Base-by-base conservation (phyloP, 2,888 invertebrate species). In the Trichacis sp. region DNA sequence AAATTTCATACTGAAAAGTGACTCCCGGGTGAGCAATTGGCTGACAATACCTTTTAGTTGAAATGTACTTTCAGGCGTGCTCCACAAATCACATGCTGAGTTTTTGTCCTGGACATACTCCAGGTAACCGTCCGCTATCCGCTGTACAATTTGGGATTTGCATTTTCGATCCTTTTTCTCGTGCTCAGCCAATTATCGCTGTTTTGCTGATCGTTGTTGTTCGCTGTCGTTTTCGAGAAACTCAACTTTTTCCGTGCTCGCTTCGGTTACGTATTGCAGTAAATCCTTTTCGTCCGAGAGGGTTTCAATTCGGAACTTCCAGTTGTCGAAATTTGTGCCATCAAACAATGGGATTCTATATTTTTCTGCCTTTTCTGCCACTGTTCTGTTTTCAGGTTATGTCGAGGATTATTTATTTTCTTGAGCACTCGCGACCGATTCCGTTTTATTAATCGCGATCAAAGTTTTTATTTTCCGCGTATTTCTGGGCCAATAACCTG, bases 111-210 rank as follows among this genome's bases (percentile, higher is more conserved):
- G 73, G 2, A 68, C 71, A 36, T 74, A 77, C 59, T 76, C 76
- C 45, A 76, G 58, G 40, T 76, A 73, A 49, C 66, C 73, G 53
- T 75, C 73, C 6, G 74, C 66, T 20, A 74, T 70, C 6, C 71
- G 54, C 47, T 74, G 72, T 14, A 75, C 54, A 14, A 75, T 70
- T 40, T 66, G 65, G 6, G 73, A 73, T 29, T 65, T 73, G 40
- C 51, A 51, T n/a, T n/a, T n/a, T n/a, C n/a, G n/a, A n/a, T n/a
- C n/a, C n/a, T n/a, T n/a, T n/a, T n/a, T n/a, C n/a, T 51, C n/a
- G 9, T 36, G 18, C 14, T 40, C 24, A 9, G 14, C 29, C 8
- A 48, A 12, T n/a, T 48, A 6, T 12, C 1, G 3, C 14, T 2
- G 1, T 30, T 48, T 48, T 29, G 1, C 33, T 5, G 48, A 15